Percentiles rank a stretch among this genome's conserved stretches.
These are phyloP conservation scores for Paramacrobiotus metropolitanus DNA, from an alignment of 1,140 invertebrate species.

Conservation along the genomic window DNA sequence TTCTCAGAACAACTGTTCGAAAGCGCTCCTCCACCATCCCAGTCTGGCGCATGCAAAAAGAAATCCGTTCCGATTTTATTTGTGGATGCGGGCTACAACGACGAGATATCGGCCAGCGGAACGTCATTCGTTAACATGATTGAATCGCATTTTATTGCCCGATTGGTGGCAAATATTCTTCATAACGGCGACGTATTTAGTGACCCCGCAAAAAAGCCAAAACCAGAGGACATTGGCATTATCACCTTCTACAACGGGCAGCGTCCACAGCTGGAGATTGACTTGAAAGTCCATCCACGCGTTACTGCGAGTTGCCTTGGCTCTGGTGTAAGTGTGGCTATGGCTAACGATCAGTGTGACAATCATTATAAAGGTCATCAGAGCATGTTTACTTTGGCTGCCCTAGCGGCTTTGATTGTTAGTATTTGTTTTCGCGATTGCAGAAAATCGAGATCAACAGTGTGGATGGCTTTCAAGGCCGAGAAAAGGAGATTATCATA, in stretches of 20 bases:
- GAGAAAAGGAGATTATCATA: constrained; percentile 94
- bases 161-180: constrained; percentile 73
- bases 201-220: constrained; percentile 98
- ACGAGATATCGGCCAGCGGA: constrained; percentile 92
- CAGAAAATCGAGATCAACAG: constrained; percentile 92
- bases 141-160: constrained; percentile 93
- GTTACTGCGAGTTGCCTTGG: too few relatives aligned
- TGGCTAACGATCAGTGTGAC: too few relatives aligned
- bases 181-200: constrained; percentile 84
- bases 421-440: constrained; percentile 6
- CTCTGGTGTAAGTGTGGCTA: too few relatives aligned
- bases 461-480: constrained; percentile 81
- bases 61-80: constrained; percentile 99
- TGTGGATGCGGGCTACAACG: constrained; percentile 75
- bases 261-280: constrained; percentile 85
- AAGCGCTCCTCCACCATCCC: too few relatives aligned
- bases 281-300: constrained; percentile 98
- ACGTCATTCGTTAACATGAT: constrained; percentile 91
- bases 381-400: too few relatives aligned
- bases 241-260: too few relatives aligned
- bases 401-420: too few relatives aligned
- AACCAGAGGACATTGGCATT: constrained; percentile 95
- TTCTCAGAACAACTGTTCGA: too few relatives aligned
- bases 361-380: too few relatives aligned
- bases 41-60: too few relatives aligned